Base-by-base conservation (phyloP, 2,888 invertebrate species). In the Poecilus cupreus region DNA sequence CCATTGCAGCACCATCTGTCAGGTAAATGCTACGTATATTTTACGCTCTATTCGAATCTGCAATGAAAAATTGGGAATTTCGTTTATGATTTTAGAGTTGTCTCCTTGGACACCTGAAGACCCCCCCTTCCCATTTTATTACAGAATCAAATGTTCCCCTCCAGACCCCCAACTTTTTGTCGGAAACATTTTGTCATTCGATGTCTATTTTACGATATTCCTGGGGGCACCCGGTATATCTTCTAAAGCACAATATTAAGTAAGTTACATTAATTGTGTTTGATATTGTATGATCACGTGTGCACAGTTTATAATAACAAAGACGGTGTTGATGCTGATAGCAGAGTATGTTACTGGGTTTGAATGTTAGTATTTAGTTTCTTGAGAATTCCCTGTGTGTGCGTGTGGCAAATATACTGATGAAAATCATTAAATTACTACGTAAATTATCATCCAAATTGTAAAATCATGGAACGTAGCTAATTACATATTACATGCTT, bases 321-420 rank as follows among this genome's bases (percentile, higher is more conserved):
- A 60, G 26, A 24, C 18, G 22, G 60, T 24, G 26, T 51, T 51
- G 51, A 18, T 51, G 51, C 51, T 51, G 51, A 51, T 51, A 51
- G 51, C 43, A 51, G 51, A 51, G 51, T 10, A 4, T 13, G 13
- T 3, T 13, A 46, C 8, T 13, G 46, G 11, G 5, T 3, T 8
- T 10, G 13, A 46, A 46, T 46, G 46, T 18, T 43, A 13, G 43
- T 43, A n/a, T n/a, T 43, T 43, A 43, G 43, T 18, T 18, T 51
- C 51, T 51, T 51, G 43, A 11, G 10, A 51, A 3, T 54, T 18
- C 20, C 18, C 3, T 18, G 32, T 32, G 32, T 8, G 26, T 51
- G 60, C 60, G 60, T 60, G 60, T 22, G 26, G n/a, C 22, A 60
- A 60, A 26, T n/a, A n/a, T 26, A 24, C 26, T 24, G 60, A 60